These are phyloP conservation scores for Alloplasta piceator DNA, from an alignment of 2,888 invertebrate species.

Conservation along the genomic window DNA sequence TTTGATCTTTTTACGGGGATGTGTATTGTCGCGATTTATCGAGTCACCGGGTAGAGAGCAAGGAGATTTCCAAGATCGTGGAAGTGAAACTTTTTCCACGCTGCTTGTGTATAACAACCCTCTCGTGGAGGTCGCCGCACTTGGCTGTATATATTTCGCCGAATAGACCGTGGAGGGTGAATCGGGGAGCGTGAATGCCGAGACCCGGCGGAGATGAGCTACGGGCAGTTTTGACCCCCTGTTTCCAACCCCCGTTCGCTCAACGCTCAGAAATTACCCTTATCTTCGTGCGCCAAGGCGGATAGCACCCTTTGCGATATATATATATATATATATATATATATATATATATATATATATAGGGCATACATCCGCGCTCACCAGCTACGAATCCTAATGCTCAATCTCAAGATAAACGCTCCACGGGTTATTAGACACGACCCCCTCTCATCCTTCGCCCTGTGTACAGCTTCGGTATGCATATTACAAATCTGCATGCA, in stretches of 20 bases:
- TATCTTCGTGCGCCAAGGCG: slow-evolving; percentile 80
- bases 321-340: background rate
- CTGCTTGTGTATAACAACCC: slow-evolving; percentile 5
- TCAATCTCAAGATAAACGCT: slow-evolving; percentile 81
- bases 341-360: background rate
- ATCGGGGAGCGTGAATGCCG: slow-evolving; percentile 33
- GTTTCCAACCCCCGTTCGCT: slow-evolving; percentile 57
- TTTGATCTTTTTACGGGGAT: too few species aligned
- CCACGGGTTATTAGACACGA: slow-evolving; percentile 72
- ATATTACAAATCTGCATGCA: slow-evolving; percentile 24
- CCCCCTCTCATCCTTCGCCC: slow-evolving; percentile 44
- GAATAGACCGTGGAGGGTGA: slow-evolving; percentile 48
- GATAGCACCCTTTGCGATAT: slow-evolving; percentile 21
- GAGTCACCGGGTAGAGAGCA: too few species aligned
- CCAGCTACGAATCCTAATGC: slow-evolving; percentile 80
- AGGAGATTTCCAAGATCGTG: too few species aligned
- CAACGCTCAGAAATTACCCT: slow-evolving; percentile 80
- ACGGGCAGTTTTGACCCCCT: slow-evolving; percentile 80
- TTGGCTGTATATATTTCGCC: slow-evolving; percentile 57
- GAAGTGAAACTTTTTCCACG: background rate
- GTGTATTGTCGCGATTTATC: too few species aligned
- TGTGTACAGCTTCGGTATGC: slow-evolving; percentile 36
- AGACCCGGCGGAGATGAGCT: slow-evolving; percentile 77
- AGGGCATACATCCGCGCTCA: slow-evolving; percentile 53
- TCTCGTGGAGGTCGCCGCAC: slow-evolving; percentile 62